Base-by-base conservation (phyloP, 1,140 invertebrate genomes). In the Achatina immaculata region DNA sequence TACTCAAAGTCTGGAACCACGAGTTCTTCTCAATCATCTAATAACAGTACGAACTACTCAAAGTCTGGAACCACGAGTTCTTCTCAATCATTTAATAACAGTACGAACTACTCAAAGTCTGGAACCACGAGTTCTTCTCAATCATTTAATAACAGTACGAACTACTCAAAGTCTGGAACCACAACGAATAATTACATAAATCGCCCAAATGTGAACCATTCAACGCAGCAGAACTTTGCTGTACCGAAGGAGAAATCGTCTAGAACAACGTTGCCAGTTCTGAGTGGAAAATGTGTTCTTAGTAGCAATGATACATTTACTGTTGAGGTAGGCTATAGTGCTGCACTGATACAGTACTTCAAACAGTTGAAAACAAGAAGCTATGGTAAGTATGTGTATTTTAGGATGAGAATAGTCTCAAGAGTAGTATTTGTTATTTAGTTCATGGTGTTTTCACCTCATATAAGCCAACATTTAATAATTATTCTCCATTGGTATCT, bases 231-330 rank as follows among this genome's bases (percentile, higher is more conserved):
- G 66, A 14, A 16, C 28, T 24, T 55, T 6, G 11, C 14, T 55
- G 3, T 21, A 2, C 3, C 14, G n/a, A 48, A 19, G 45, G 19
- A 19, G 19, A 7, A 48, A 11, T 48, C 45, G 7, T 48, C 7
- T 11, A 48, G 45, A 55, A 55, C 11, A 2, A 6, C 6, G 6
- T 4, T 11, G 51, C 14, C 14, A 21, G 3, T 21, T 11, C 7
- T 79, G 21, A 69, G 31, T 31, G 77, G 77, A n/a, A 79, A 79
- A 71, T 79, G 77, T 79, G 77, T 79, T 11, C 31, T 69, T 24
- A 34, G 69, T 7, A 24, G n/a, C 16, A 68, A 68, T 6, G 55
- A 69, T 43, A 69, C 2, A 3, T 79, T 79, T 42, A 31, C 38
- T 42, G 66, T 79, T 36, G 77, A 79, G 9, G 34, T 79, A n/a